Percentiles rank a stretch among this genome's conserved stretches.
These are phyloP conservation scores for Hemithea aestivaria DNA, from an alignment of 2,888 invertebrate species.

Conservation along the genomic window DNA sequence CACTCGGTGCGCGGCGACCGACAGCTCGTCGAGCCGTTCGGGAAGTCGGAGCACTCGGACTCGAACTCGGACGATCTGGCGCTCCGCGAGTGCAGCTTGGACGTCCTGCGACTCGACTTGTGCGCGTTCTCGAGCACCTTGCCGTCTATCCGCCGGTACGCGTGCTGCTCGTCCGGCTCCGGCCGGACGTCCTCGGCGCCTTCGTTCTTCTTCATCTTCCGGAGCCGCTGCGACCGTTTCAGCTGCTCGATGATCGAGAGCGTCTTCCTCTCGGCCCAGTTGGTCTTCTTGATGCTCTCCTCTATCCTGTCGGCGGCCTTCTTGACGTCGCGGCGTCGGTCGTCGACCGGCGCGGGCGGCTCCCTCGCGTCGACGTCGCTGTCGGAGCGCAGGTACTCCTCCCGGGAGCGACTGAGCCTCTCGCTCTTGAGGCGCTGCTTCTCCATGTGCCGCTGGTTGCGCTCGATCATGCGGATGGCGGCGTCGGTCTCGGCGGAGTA, in stretches of 20 bases:
- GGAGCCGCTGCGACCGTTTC: conserved; percentile 65
- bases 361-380: conserved; percentile 58
- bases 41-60: conserved; percentile 82
- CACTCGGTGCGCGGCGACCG: conserved; percentile 73
- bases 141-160: conserved; percentile 71
- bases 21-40: conserved; percentile 63
- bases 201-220: conserved; percentile 62
- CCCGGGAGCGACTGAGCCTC: conserved; percentile 57
- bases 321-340: conserved; percentile 55
- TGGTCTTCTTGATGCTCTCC: conserved; percentile 72
- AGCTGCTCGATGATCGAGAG: conserved; percentile 70
- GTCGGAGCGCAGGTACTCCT: conserved; percentile 65
- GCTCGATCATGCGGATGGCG: conserved; percentile 77
- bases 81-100: conserved; percentile 77
- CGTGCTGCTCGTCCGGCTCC: conserved; percentile 68
- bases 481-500: conserved; percentile 81
- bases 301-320: conserved; percentile 66
- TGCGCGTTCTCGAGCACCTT: conserved; percentile 75
- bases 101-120: conserved; percentile 70
- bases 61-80: conserved; percentile 88
- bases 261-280: conserved; percentile 72
- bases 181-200: conserved; percentile 70
- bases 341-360: conserved; percentile 34
- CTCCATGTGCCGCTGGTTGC: conserved; percentile 79
- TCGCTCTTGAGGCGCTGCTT: conserved; percentile 74